Evolutionary conservation across 1,140 invertebrate species (phyloP).

Genomic region (Drosophila kepulauana): DNA sequence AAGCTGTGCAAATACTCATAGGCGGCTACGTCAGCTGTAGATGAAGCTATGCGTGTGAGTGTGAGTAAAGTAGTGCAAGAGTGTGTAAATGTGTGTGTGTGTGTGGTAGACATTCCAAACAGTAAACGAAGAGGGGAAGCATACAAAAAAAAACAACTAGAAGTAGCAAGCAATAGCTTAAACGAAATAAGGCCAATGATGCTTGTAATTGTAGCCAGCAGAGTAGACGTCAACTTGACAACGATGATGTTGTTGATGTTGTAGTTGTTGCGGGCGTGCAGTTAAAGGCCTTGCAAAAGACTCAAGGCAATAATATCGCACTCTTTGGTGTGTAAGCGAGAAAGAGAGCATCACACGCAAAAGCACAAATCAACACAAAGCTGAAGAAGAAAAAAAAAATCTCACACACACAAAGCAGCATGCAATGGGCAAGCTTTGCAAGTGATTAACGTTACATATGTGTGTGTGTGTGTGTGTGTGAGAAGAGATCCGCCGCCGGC

Average conservation of each 20-base stretch:
- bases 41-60: slow-evolving; percentile 18
- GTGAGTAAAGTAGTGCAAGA: background rate
- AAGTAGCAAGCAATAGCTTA: slow-evolving; percentile 38
- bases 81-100: slow-evolving; percentile 23
- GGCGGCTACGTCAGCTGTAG: slow-evolving; percentile 63
- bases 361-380: slow-evolving; percentile 22
- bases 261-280: slow-evolving; percentile 42
- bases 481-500: slow-evolving; percentile 27
- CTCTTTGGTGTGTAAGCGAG: slow-evolving; percentile 16
- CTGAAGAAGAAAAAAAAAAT: background rate
- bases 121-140: slow-evolving; percentile 24
- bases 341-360: slow-evolving; percentile 18
- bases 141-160: slow-evolving; percentile 22
- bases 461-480: slow-evolving; percentile 51
- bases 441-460: slow-evolving; percentile 68
- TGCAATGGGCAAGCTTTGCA: slow-evolving; percentile 44
- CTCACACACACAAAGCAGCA: slow-evolving; percentile 38
- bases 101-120: slow-evolving; percentile 52
- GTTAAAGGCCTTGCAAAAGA: slow-evolving; percentile 48
- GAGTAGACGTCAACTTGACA: slow-evolving; percentile 52
- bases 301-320: slow-evolving; percentile 63
- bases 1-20: slow-evolving; percentile 73
- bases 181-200: slow-evolving; percentile 80
- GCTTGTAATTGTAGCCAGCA: slow-evolving; percentile 73
- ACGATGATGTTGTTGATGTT: slow-evolving; percentile 10